A percentile compares a stretch with the other conserved stretches of the same genome.
Evolutionary conservation across 2,888 invertebrate genomes (phyloP).

Genomic region (Cheilosia vulpina): DNA sequence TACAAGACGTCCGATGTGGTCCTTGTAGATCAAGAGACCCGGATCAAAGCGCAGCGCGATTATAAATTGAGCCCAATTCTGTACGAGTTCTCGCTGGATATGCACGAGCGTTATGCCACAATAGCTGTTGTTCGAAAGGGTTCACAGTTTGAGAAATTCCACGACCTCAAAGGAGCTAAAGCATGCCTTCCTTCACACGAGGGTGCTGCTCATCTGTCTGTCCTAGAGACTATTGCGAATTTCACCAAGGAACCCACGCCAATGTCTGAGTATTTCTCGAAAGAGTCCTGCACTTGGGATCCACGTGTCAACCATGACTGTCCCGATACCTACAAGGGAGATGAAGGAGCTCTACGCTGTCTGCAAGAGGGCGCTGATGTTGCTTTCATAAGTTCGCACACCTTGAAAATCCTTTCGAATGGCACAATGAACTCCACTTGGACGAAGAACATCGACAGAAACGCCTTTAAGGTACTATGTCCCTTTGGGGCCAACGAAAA

Average conservation of each 20-base stretch:
- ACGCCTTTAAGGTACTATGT: constrained; percentile 86
- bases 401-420: constrained; percentile 86
- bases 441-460: constrained; percentile 80
- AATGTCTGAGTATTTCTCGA: constrained; percentile 86
- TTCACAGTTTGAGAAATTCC: constrained; percentile 85
- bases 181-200: constrained; percentile 93
- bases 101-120: constrained; percentile 83
- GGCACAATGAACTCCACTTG: constrained; percentile 84
- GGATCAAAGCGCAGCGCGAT: constrained; percentile 88
- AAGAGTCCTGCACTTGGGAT: constrained; percentile 86
- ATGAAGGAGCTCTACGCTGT: constrained; percentile 87
- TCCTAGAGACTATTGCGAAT: constrained; percentile 84
- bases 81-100: constrained; percentile 80
- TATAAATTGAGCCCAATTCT: constrained; percentile 80
- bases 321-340: constrained; percentile 84
- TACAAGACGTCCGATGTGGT: constrained; percentile 89
- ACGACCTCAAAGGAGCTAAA: constrained; percentile 88
- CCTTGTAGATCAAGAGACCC: constrained; percentile 89
- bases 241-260: constrained; percentile 80
- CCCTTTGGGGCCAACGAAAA: constrained; percentile 83
- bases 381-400: constrained; percentile 89
- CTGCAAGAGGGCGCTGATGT: constrained; percentile 90
- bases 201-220: constrained; percentile 88
- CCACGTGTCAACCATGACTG: constrained; percentile 78
- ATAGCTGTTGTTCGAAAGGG: constrained; percentile 88